Conservation (phyloP, 2,797 vertebrate species). For the Sternarchorhynchus goeldii region DNA sequence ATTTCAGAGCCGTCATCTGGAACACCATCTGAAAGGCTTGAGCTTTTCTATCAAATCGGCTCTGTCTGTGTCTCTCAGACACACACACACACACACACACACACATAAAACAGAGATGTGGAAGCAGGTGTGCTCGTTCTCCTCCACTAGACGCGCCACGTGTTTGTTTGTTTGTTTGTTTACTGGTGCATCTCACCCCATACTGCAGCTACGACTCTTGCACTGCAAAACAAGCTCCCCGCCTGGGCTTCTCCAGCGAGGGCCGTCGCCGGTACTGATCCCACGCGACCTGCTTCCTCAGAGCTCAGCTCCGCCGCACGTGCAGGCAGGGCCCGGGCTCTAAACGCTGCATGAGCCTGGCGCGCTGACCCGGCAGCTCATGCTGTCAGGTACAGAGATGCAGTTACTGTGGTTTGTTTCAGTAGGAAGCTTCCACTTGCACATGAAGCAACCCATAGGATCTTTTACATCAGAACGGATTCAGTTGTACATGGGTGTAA, state of each 20-base stretch:
- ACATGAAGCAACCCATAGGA: not conserved
- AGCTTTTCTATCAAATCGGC: not conserved
- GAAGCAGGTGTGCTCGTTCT: not conserved
- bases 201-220: not conserved
- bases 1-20: constrained; percentile 5
- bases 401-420: not conserved
- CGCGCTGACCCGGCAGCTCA: not conserved
- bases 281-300: not conserved
- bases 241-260: not conserved
- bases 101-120: not conserved
- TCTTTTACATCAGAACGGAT: not conserved
- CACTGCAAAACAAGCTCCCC: not conserved
- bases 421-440: not conserved
- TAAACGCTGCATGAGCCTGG: not conserved
- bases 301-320: not conserved
- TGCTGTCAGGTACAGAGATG: constrained; percentile 8
- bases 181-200: constrained; percentile 3
- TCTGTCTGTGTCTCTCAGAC: not conserved
- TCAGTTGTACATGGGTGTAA: not conserved
- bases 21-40: not conserved
- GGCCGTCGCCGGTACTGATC: constrained; percentile 16
- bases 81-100: not conserved
- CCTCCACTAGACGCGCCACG: not conserved
- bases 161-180: constrained; percentile 12
- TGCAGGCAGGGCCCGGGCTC: not conserved